A percentile compares a stretch with the other conserved stretches of the same genome.
These are phyloP conservation scores for Pocillopora damicornis DNA, from an alignment of 64 coral and sea anemone genomes.

Conservation along the genomic window DNA sequence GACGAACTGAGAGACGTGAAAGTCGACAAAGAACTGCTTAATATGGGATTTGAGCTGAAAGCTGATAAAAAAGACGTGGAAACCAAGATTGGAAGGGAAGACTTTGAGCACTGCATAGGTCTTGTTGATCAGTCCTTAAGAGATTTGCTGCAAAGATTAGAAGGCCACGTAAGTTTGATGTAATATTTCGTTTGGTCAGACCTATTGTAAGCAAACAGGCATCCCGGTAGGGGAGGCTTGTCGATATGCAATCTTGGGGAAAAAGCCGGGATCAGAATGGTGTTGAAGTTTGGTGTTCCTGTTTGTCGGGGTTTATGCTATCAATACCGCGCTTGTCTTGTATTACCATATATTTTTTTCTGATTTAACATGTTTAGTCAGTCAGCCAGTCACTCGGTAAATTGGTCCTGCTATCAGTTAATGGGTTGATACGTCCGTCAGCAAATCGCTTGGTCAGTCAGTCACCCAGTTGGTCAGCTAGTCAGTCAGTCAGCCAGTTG, in stretches of 20 bases:
- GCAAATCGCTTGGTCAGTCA: too few relatives aligned
- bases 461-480: too few relatives aligned
- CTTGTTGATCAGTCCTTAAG: constrained; percentile 87
- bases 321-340: background rate
- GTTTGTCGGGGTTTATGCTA: background rate
- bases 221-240: too few relatives aligned
- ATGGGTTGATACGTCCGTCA: too few relatives aligned
- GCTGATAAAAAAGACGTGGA: constrained; percentile 81
- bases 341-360: too few relatives aligned
- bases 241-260: too few relatives aligned
- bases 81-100: constrained; percentile 73
- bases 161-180: constrained; percentile 63
- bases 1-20: constrained; percentile 73
- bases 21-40: constrained; percentile 76
- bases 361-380: background rate
- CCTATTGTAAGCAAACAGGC: too few relatives aligned
- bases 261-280: too few relatives aligned
- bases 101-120: constrained; percentile 89
- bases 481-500: too few relatives aligned
- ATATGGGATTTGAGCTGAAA: constrained; percentile 69
- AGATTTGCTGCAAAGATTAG: constrained; percentile 81
- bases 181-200: too few relatives aligned
- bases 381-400: background rate
- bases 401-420: background rate
- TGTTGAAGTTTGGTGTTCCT: too few relatives aligned